phyloP scores from a whole-genome alignment of 2,888 invertebrate species.

The Zygothrica quintamaculata region DNA sequence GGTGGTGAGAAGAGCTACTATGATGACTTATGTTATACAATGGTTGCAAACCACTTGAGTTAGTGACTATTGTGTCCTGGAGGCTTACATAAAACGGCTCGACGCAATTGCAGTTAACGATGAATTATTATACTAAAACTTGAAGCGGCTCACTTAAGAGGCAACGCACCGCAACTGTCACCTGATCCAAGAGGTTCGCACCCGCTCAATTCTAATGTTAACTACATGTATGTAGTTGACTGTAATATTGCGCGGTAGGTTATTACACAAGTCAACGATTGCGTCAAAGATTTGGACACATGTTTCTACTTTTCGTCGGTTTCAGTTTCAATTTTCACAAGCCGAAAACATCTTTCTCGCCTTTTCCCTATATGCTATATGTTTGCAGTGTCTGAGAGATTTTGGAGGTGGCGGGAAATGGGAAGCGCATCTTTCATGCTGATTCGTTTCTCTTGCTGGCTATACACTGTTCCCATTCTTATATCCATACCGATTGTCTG shows the following conservation, averaged over 20 bases:
- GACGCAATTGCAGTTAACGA: slow-evolving; percentile 72
- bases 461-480: slow-evolving; percentile 9
- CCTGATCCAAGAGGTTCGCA: slow-evolving; percentile 73
- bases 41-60: slow-evolving; percentile 51
- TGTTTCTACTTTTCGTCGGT: slow-evolving; percentile 70
- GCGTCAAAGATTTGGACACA: slow-evolving; percentile 55
- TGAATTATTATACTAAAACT: slow-evolving; percentile 77
- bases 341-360: slow-evolving; percentile 18
- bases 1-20: slow-evolving; percentile 16
- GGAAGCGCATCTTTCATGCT: slow-evolving; percentile 68
- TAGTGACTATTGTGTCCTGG: slow-evolving; percentile 33
- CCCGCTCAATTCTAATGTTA: slow-evolving; percentile 51
- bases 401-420: slow-evolving; percentile 43
- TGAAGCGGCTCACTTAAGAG: slow-evolving; percentile 75
- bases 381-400: neutral
- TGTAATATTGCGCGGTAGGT: slow-evolving; percentile 46
- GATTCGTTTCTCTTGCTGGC: slow-evolving; percentile 36
- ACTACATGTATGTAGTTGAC: slow-evolving; percentile 57
- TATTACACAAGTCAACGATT: slow-evolving; percentile 34
- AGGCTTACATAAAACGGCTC: slow-evolving; percentile 65
- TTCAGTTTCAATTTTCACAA: slow-evolving; percentile 62
- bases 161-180: slow-evolving; percentile 75
- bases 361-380: slow-evolving; percentile 4
- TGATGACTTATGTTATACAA: slow-evolving; percentile 62
- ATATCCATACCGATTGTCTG: slow-evolving; percentile 32